Conservation (phyloP, 1,140 invertebrate species). For the Drosophila baimaii region DNA sequence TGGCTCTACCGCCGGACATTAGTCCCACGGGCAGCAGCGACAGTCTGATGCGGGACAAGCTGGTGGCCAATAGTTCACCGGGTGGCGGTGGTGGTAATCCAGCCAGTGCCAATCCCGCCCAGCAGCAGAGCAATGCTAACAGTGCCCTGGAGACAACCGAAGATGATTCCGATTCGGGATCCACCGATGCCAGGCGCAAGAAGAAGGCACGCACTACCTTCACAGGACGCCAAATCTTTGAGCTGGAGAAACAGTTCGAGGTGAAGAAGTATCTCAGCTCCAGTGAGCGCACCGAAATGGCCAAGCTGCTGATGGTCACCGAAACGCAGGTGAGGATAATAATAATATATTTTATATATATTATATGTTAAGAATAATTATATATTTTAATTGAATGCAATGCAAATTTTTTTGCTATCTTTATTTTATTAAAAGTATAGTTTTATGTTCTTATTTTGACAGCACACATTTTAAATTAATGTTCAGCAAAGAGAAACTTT, state of each 20-base stretch:
- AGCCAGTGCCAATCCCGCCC: conserved; percentile 25
- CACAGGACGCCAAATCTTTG: conserved; percentile 97
- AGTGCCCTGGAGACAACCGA: conserved; percentile 84
- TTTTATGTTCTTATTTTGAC: not conserved
- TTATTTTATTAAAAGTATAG: too few relatives aligned
- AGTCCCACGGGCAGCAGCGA: conserved; percentile 77
- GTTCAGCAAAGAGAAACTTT: not conserved
- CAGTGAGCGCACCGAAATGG: conserved; percentile 97
- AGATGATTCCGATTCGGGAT: conserved; percentile 87
- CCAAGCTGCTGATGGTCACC: conserved; percentile 95
- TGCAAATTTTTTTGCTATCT: too few relatives aligned
- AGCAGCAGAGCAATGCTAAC: conserved; percentile 45
- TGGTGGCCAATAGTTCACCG: conserved; percentile 62
- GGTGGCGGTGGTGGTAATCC: conserved; percentile 13
- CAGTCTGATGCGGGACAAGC: conserved; percentile 70
- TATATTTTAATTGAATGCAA: not conserved
- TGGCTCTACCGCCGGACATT: conserved; percentile 62
- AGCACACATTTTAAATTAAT: conserved; percentile 5
- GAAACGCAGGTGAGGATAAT: conserved; percentile 94
- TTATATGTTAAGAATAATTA: not conserved
- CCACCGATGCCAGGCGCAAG: conserved; percentile 90
- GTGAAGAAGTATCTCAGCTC: conserved; percentile 98
- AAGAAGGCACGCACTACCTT: conserved; percentile 98
- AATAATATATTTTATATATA: not conserved
- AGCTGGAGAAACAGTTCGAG: conserved; percentile 97